Base-by-base conservation (phyloP, 1,140 invertebrate species). In the Drosophila asahinai region DNA sequence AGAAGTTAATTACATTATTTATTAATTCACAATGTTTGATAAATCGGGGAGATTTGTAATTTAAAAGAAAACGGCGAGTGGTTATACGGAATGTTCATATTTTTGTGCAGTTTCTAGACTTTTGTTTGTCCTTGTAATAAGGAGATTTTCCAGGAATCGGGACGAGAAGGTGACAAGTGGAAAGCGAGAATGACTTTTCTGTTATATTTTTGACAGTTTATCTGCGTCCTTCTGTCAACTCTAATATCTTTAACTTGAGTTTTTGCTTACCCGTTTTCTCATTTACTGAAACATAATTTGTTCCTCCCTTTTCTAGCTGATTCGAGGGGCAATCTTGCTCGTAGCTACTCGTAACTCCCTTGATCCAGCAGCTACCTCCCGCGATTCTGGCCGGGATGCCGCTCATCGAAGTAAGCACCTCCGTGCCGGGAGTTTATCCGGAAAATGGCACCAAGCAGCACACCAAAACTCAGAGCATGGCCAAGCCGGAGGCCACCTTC, bases 341-440 rank as follows among this genome's bases (percentile, higher is more conserved):
- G 52, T 30, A 43, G 47, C 30, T 55, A 55, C 57, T 38, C 15
- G 19, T 52, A 62, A 64, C 42, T n/a, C 40, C 58, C 51, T 42
- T 36, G 64, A 48, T 57, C 49, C 49, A 47, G 33, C 64, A 55
- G 54, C 49, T 17, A 38, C 19, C 43, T 38, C 30, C 15, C 40
- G 14, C 42, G 42, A 38, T 64, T 42, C 12, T 49, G 45, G 27
- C 52, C 43, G 30, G 66, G n/a, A 90, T 90, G 86, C 86, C 86
- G 45, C 78, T 91, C 48, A 91, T 79, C 59, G 86, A 90, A 77
- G 68, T 86, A 59, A 65, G 62, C 38, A 45, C 86, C 64, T 61
- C 64, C 51, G 75, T 43, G 22, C 33, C 48, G 14, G 72, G 52
- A 45, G 76, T 68, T 38, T 91, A 80, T 66, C 59, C 82, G 38